phyloP scores from a whole-genome alignment of 2,888 invertebrate genomes.

The Gari tellinella region DNA sequence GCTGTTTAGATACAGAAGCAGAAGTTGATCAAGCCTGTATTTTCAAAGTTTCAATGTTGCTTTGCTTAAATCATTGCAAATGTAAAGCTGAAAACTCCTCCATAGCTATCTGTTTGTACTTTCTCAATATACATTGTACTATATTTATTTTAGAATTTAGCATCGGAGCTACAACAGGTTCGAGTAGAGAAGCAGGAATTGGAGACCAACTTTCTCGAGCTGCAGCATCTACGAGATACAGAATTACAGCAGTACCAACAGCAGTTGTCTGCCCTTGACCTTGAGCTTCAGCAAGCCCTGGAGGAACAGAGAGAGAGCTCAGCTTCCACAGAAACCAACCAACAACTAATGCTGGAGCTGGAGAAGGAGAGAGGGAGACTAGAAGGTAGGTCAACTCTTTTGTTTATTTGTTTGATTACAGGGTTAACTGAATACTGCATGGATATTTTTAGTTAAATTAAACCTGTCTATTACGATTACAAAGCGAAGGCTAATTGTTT shows the following conservation, averaged over 20 bases:
- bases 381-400: constrained; percentile 75
- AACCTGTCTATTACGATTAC: no score
- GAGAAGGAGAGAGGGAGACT: constrained; percentile 84
- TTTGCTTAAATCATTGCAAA: no score
- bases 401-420: no score
- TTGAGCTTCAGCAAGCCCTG: constrained; percentile 58
- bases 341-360: constrained; percentile 80
- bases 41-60: no score
- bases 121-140: no score
- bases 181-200: constrained; percentile 68
- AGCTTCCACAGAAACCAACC: constrained; percentile 70
- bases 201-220: constrained; percentile 64
- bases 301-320: constrained; percentile 60
- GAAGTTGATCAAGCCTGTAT: no score
- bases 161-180: constrained; percentile 70
- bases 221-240: constrained; percentile 63
- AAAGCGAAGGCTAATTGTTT: no score
- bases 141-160: constrained; percentile 64
- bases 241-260: constrained; percentile 69
- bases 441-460: no score
- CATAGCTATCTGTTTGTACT: neutral
- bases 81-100: no score
- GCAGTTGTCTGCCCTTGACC: constrained; percentile 68
- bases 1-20: no score
- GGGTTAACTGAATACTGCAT: no score